Evolutionary conservation across 2,113 vertebrate genomes (phyloP).

Genomic region (Urocynchramus pylzowi): DNA sequence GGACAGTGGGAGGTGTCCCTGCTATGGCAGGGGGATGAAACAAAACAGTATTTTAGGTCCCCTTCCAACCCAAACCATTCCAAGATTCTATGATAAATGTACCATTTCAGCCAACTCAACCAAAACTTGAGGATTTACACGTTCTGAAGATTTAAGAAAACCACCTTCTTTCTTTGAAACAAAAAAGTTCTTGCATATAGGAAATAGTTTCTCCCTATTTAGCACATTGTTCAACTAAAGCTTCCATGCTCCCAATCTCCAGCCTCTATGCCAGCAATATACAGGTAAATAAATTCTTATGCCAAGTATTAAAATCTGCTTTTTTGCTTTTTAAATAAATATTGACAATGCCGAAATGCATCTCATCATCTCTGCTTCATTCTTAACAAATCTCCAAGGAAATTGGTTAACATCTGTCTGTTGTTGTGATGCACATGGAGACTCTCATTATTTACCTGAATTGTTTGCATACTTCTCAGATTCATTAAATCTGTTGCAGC

Average conservation of each 20-base stretch:
- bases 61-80: background rate
- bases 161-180: background rate
- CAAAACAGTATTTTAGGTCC: background rate
- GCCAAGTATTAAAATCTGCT: background rate
- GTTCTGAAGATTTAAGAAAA: background rate
- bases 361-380: background rate
- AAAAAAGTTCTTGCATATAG: background rate
- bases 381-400: background rate
- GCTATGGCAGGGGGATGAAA: background rate
- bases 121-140: background rate
- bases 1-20: background rate
- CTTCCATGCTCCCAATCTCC: background rate
- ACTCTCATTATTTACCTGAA: background rate
- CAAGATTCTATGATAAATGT: background rate
- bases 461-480: background rate
- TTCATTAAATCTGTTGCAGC: background rate
- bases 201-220: background rate
- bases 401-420: background rate
- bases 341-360: background rate
- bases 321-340: background rate
- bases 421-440: background rate
- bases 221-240: background rate
- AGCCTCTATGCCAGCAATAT: background rate
- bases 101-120: background rate
- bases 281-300: constrained; percentile 11